phyloP scores from a whole-genome alignment of 2,113 vertebrate genomes.

The Puffinus mauretanicus region DNA sequence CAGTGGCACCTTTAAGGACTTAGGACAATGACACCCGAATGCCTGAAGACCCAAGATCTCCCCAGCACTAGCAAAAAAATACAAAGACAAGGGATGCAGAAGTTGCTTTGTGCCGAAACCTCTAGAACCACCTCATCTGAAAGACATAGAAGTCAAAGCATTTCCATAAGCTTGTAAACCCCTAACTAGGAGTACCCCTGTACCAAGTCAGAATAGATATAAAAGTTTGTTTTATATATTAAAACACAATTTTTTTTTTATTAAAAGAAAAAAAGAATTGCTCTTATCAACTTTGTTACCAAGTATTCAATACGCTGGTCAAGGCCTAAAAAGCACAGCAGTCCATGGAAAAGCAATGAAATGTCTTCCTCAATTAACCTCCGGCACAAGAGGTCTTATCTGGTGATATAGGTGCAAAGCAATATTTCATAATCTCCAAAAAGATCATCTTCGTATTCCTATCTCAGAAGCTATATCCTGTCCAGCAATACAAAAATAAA shows the following conservation, averaged over 20 bases:
- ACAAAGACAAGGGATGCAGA: background rate
- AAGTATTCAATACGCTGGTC: background rate
- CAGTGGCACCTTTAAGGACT: background rate
- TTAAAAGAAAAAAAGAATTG: background rate
- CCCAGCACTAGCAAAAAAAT: background rate
- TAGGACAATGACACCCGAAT: background rate
- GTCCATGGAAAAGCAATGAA: background rate
- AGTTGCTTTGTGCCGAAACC: background rate
- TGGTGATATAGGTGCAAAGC: background rate
- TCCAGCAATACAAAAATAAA: background rate
- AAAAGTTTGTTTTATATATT: background rate
- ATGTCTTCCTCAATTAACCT: background rate
- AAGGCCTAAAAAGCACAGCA: background rate
- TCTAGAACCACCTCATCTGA: background rate
- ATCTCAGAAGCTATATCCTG: background rate
- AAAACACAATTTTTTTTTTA: background rate
- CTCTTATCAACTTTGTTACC: background rate
- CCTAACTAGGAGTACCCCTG: background rate
- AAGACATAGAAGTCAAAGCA: background rate
- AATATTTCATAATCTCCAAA: background rate
- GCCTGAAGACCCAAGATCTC: background rate
- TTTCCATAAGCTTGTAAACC: background rate
- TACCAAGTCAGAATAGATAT: background rate
- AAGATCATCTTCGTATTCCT: background rate
- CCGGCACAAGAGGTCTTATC: background rate